phyloP scores from a whole-genome alignment of 2,888 invertebrate genomes.

The Thymelicus lineola region DNA sequence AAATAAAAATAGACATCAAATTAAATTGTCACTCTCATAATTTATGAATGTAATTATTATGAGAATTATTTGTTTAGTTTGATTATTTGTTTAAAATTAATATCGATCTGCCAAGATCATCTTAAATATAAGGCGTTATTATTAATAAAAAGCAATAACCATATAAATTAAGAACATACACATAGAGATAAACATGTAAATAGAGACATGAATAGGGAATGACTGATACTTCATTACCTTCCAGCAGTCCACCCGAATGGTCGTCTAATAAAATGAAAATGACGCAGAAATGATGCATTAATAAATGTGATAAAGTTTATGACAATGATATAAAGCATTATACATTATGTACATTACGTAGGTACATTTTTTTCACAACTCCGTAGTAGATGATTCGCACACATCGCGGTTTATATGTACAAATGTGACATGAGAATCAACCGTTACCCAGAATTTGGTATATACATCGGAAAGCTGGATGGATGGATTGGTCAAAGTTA shows the following conservation, averaged over 20 bases:
- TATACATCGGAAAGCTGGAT: too few species aligned
- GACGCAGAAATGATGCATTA: conserved; percentile 17
- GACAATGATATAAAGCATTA: too few species aligned
- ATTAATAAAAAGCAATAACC: neutral
- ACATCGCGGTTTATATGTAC: neutral
- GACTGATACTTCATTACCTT: conserved; percentile 27
- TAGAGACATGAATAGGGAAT: conserved; percentile 23
- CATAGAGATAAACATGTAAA: neutral
- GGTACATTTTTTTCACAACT: too few species aligned
- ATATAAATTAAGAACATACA: neutral
- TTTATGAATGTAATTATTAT: too few species aligned
- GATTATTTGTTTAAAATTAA: neutral
- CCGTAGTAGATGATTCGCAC: neutral
- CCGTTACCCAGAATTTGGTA: too few species aligned
- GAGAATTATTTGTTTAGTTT: neutral
- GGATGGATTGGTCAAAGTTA: too few species aligned
- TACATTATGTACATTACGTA: neutral
- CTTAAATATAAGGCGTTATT: neutral
- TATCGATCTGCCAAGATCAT: conserved; percentile 1
- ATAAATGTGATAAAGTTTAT: neutral
- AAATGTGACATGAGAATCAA: too few species aligned
- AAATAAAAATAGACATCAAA: neutral
- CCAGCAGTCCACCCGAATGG: conserved; percentile 26
- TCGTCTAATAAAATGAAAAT: conserved; percentile 33
- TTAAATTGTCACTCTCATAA: too few species aligned